Evolutionary conservation across 92 coral and sea anemone species (phyloP), one percentile per base, ranked within the genome.

Genomic region (Zoanthus solanderi): DNA sequence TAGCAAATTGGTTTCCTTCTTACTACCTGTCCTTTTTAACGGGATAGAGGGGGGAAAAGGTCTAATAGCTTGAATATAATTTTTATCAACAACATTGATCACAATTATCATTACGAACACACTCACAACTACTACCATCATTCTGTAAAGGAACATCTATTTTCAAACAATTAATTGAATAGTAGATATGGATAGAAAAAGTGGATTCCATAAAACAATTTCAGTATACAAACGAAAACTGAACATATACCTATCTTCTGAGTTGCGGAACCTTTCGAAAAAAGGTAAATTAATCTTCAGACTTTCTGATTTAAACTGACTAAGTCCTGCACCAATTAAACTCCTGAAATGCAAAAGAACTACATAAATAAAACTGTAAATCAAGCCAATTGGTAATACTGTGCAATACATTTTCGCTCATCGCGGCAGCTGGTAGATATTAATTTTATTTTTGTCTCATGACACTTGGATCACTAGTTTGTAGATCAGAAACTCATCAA

Each of bases 241-340:
- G 42, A 37, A 37, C 42, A 37, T 85, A 93, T 85, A 93, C 99
- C 99, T 94, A 90, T 97, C 99, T 74, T 97, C 99, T n/a, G 99
- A 94, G 92, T 97, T 97, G 50, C 99, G 91, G 72, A 97, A 97
- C 88, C 99, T 92, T 90, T 97, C 98, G 92, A 97, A 97, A 81
- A 92, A 97, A 71, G 99, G 99, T 46, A 97, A 81, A 69, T 95
- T 94, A 16, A 97, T 74, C 84, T 97, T 95, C 68, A 97, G 90
- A 29, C 98, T 97, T 60, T 96, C 91, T 32, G 99, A 97, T 61
- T 93, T 93, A 87, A 97, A 97, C 78, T 97, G 99, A 78, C 99
- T 97, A 47, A 97, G 94, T 34, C 99, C 99, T 11, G 99, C 99
- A 63, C 99, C 99, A 95, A 97, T 93, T 77, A 97, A 77, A 78